Conservation (phyloP, 23 tunicate species). For the Styela clava region DNA sequence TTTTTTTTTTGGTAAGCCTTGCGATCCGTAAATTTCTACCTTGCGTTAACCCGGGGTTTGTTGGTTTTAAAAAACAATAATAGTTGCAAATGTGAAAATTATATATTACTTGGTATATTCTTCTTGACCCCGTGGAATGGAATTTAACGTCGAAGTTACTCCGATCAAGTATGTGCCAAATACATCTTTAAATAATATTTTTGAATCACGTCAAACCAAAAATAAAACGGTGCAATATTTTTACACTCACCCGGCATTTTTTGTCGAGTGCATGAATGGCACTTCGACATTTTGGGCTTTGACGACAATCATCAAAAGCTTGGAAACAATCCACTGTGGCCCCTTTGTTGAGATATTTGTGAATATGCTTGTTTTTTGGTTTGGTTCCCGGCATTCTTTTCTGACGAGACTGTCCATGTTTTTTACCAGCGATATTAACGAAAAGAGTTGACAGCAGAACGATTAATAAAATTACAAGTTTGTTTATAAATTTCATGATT, state of each 20-base stretch:
- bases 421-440: too few relatives aligned
- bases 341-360: not conserved
- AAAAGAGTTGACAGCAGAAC: too few relatives aligned
- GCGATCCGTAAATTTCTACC: not conserved
- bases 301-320: not conserved
- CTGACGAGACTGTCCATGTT: not conserved
- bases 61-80: not conserved
- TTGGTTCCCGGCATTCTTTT: not conserved
- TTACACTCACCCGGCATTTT: not conserved
- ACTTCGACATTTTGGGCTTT: not conserved
- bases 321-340: not conserved
- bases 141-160: too few relatives aligned
- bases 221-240: too few relatives aligned
- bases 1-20: not conserved
- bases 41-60: not conserved
- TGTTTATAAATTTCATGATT: too few relatives aligned
- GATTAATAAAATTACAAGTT: too few relatives aligned
- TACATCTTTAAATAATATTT: too few relatives aligned
- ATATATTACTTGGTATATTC: too few relatives aligned
- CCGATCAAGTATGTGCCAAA: too few relatives aligned
- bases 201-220: too few relatives aligned
- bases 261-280: not conserved
- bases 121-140: too few relatives aligned
- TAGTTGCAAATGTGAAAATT: not conserved
- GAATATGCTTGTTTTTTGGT: not conserved